Evolutionary conservation across 1,140 invertebrate genomes (phyloP).

Genomic region (Gryon sp.): DNA sequence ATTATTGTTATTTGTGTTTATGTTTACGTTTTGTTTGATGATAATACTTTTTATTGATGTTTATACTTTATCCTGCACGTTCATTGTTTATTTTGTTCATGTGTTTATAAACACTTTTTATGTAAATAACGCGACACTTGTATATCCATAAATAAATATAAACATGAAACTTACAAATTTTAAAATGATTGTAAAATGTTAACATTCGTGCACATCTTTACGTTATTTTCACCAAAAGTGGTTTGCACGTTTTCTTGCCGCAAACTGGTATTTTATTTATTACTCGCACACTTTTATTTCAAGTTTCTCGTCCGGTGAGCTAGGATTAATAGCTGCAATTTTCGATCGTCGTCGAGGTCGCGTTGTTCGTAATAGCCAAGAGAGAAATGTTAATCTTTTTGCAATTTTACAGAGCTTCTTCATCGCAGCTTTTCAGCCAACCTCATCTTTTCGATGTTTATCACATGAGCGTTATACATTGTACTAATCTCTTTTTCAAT

Average conservation of each 20-base stretch:
- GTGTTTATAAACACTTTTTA: too few relatives aligned
- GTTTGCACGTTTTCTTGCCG: conserved; percentile 37
- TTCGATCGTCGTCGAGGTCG: conserved; percentile 52
- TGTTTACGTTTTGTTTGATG: too few relatives aligned
- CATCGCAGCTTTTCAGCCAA: conserved; percentile 15
- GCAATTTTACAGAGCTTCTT: conserved; percentile 52
- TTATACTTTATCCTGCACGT: too few relatives aligned
- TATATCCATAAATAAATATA: too few relatives aligned
- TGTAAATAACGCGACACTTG: conserved; percentile 4
- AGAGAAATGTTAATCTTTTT: conserved; percentile 38
- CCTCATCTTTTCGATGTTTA: conserved; percentile 38
- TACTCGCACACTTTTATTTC: conserved; percentile 36
- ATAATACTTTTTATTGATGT: too few relatives aligned
- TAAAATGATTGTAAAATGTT: too few relatives aligned
- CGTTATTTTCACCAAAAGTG: conserved; percentile 34
- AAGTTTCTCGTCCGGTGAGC: conserved; percentile 40
- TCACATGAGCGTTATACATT: conserved; percentile 20
- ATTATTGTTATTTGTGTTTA: too few relatives aligned
- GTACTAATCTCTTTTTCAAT: conserved; percentile 35
- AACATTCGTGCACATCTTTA: conserved; percentile 22
- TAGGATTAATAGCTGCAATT: conserved; percentile 58
- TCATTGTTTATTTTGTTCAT: too few relatives aligned
- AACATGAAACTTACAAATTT: too few relatives aligned
- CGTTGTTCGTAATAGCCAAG: conserved; percentile 46
- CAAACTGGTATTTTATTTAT: conserved; percentile 61